Evolutionary conservation across 1,140 invertebrate species (phyloP).

Genomic region (Pseudachorutes palmiensis): DNA sequence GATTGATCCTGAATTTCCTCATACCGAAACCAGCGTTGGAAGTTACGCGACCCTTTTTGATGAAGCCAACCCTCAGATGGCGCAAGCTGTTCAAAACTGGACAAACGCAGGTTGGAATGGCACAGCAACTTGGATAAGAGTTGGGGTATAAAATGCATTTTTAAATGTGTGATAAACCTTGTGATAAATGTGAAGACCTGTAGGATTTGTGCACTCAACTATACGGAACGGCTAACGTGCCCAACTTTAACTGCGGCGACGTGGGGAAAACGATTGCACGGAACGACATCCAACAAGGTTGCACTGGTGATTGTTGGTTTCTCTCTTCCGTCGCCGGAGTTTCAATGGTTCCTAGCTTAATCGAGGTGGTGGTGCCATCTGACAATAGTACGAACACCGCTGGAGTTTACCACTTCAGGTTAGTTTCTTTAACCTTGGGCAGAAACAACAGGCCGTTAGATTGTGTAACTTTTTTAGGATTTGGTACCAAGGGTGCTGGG

Average conservation of each 20-base stretch:
- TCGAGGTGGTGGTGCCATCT: not conserved
- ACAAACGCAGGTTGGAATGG: not conserved
- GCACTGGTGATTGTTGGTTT: not conserved
- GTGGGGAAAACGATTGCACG: not conserved
- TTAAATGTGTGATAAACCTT: not conserved
- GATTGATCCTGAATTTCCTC: not conserved
- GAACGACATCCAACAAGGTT: not conserved
- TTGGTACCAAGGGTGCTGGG: constrained; percentile 6
- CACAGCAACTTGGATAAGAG: not conserved
- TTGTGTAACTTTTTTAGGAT: not conserved
- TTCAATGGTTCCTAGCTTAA: not conserved
- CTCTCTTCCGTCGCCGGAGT: not conserved
- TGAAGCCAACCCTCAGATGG: not conserved
- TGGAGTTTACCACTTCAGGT: not conserved
- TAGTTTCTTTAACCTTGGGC: not conserved
- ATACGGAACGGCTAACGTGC: not conserved
- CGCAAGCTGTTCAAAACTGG: not conserved
- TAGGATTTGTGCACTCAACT: not conserved
- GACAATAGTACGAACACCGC: not conserved
- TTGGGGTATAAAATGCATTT: not conserved
- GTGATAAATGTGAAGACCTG: not conserved
- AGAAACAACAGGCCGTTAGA: not conserved
- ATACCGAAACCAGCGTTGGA: not conserved
- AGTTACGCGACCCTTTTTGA: not conserved
- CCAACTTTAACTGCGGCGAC: not conserved